Evolutionary conservation across 2,113 vertebrate genomes (phyloP), one percentile per base, ranked within the genome.

Genomic region (Phyllostomus hastatus): DNA sequence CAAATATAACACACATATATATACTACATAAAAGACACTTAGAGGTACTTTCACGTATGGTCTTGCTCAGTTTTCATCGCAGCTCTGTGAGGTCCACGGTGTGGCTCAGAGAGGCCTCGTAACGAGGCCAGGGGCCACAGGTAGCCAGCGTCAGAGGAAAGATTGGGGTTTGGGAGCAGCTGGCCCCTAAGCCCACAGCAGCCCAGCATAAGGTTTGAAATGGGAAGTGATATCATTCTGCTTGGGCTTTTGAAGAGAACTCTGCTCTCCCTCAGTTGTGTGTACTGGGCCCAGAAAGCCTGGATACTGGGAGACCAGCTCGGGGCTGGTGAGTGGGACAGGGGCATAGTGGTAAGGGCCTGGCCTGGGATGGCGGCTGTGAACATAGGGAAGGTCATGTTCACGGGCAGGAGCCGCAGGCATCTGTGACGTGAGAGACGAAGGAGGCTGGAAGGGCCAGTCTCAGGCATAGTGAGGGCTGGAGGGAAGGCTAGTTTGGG

Each of bases 21-120:
- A 11, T 2, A 14, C 28, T 67, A 85, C 57, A 91, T 66, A 76
- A 93, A 92, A 95, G 73, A 88, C 28, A 54, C 41, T 81, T 81
- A 15, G 84, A 0, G 2, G 43, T n/a, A 48, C 38, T 76, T 94
- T 54, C 12, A 19, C 52, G 8, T 61, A 26, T 86, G 28, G 28
- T 35, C 33, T 92, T 61, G 10, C 75, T 59, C 5, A 0, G 10
- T 78, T 80, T 91, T 43, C 33, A 69, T 72, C 17, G 3, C 16
- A 59, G 66, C 10, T 31, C 59, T 64, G 28, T 70, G 82, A 64
- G 59, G 90, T 48, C 31, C 19, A 3, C 22, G 19, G 19, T 69
- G 35, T 48, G 28, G 26, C 69, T 48, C 67, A 64, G 7, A 35
- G 22, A 89, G 12, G 16, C 12, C 66, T 38, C 8, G 8, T 28